These are phyloP conservation scores for Dasypogon diadema DNA, from an alignment of 2,888 invertebrate species.

Conservation along the genomic window DNA sequence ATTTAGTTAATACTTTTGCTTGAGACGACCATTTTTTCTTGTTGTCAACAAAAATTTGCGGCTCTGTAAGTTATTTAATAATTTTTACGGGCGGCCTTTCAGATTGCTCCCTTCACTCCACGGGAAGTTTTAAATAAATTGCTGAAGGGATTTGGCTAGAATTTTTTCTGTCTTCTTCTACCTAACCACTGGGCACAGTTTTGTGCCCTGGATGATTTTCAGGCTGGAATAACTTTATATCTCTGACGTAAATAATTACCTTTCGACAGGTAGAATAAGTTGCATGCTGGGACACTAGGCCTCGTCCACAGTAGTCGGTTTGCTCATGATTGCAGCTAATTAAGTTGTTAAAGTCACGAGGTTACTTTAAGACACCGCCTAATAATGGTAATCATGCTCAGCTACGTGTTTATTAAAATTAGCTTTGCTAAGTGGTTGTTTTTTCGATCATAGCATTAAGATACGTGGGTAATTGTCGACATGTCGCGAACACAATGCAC, in stretches of 20 bases:
- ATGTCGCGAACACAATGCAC: constrained; percentile 15
- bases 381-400: constrained; percentile 33
- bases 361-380: constrained; percentile 23
- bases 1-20: constrained; percentile 46
- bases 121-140: constrained; percentile 18
- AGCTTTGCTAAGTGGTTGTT: constrained; percentile 1
- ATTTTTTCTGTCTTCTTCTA: not conserved
- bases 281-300: constrained; percentile 27
- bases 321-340: constrained; percentile 30
- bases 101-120: constrained; percentile 2
- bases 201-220: not conserved
- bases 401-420: constrained; percentile 28
- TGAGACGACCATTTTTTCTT: constrained; percentile 49
- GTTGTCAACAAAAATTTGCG: constrained; percentile 37
- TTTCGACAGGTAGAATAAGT: constrained; percentile 33
- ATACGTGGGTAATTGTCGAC: not conserved
- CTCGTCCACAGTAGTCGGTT: constrained; percentile 12
- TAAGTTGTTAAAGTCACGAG: constrained; percentile 39
- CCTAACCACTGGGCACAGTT: not conserved
- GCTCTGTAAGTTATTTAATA: constrained; percentile 17
- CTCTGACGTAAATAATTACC: constrained; percentile 43
- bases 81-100: constrained; percentile 22
- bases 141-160: not conserved
- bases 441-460: not conserved
- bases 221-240: not conserved